These are phyloP conservation scores for Scarus forsteni DNA, from an alignment of 2,797 vertebrate species.

Conservation along the genomic window DNA sequence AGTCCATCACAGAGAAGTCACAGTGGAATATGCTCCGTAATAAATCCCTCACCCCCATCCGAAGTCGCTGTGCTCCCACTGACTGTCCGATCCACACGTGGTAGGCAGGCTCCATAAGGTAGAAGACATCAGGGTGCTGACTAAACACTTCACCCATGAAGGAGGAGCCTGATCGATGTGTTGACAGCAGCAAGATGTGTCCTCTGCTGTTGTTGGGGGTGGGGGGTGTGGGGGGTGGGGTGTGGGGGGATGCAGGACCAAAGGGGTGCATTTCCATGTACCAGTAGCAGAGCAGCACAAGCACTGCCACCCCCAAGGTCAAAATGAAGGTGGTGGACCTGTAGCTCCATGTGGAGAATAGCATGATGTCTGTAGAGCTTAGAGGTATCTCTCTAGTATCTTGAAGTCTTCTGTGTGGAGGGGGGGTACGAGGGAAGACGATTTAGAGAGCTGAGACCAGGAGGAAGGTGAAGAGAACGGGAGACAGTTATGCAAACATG, in stretches of 20 bases:
- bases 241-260: slow-evolving; percentile 53
- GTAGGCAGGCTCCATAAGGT: slow-evolving; percentile 96
- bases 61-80: slow-evolving; percentile 73
- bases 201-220: slow-evolving; percentile 76
- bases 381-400: too few relatives aligned
- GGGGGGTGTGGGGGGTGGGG: too few relatives aligned
- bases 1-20: slow-evolving; percentile 92
- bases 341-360: too few relatives aligned
- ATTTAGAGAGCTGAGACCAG: too few relatives aligned
- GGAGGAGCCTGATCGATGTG: slow-evolving; percentile 96
- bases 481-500: too few relatives aligned
- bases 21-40: slow-evolving; percentile 89
- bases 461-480: too few relatives aligned
- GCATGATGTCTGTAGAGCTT: too few relatives aligned
- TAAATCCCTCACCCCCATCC: slow-evolving; percentile 91
- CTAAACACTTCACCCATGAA: slow-evolving; percentile 95
- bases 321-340: too few relatives aligned
- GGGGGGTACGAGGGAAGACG: too few relatives aligned
- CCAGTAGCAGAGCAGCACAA: slow-evolving; percentile 87
- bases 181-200: slow-evolving; percentile 93
- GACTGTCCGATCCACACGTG: slow-evolving; percentile 88
- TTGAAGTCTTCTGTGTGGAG: too few relatives aligned
- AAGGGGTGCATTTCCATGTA: slow-evolving; percentile 73
- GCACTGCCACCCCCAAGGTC: slow-evolving; percentile 82
- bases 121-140: slow-evolving; percentile 95